A percentile compares a stretch with the other conserved stretches of the same genome.
Conservation (phyloP, 1,140 invertebrate genomes). For the Bradysia coprophila region DNA sequence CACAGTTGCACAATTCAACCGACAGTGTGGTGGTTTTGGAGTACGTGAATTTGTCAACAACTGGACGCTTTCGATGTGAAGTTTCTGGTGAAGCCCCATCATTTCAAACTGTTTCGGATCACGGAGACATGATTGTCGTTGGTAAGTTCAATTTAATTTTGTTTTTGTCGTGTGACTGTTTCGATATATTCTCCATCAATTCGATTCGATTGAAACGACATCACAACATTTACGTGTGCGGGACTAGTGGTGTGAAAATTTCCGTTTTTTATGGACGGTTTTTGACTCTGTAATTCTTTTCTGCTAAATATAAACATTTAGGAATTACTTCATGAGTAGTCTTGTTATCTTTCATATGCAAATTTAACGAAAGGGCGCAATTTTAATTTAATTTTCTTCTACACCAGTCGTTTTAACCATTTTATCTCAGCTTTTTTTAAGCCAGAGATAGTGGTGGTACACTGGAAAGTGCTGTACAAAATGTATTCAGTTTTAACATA, state of each 20-base stretch:
- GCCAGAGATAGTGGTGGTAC: too few relatives aligned
- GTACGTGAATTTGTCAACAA: slow-evolving; percentile 53
- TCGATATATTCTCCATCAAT: too few relatives aligned
- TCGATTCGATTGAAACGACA: not conserved
- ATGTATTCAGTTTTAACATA: too few relatives aligned
- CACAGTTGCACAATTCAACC: slow-evolving; percentile 52
- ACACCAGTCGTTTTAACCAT: slow-evolving; percentile 1
- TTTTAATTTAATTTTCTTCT: slow-evolving; percentile 3
- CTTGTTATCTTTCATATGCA: not conserved
- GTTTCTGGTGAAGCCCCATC: slow-evolving; percentile 67
- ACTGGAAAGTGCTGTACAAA: too few relatives aligned
- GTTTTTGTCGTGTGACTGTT: too few relatives aligned
- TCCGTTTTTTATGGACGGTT: too few relatives aligned
- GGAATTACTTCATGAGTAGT: too few relatives aligned
- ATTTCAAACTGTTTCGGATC: slow-evolving; percentile 58
- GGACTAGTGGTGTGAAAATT: too few relatives aligned
- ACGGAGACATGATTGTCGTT: slow-evolving; percentile 56
- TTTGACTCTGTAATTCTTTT: too few relatives aligned
- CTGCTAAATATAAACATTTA: too few relatives aligned
- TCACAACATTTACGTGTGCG: too few relatives aligned
- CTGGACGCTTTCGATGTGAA: slow-evolving; percentile 65
- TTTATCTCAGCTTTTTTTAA: too few relatives aligned
- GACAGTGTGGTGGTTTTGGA: slow-evolving; percentile 50
- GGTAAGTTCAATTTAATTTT: slow-evolving; percentile 55
- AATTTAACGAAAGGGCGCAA: not conserved